These are phyloP conservation scores for Patella pellucida DNA, from an alignment of 2,888 invertebrate genomes.

Conservation along the genomic window DNA sequence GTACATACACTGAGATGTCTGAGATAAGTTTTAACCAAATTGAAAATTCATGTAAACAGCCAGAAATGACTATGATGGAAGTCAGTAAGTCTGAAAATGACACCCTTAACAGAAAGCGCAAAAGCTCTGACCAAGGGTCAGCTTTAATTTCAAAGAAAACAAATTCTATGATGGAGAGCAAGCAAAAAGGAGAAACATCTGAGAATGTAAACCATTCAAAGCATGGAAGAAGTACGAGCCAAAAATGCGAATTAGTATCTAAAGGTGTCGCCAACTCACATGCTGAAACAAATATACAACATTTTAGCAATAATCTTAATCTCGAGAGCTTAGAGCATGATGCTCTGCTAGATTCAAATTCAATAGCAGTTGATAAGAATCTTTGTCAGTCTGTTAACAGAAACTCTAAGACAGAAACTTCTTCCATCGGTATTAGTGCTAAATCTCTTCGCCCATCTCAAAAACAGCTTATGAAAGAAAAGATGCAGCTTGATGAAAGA, in stretches of 20 bases:
- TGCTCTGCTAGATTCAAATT: conserved; percentile 53
- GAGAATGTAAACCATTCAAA: background rate
- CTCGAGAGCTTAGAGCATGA: conserved; percentile 55
- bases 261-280: background rate
- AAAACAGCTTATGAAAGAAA: conserved; percentile 47
- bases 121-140: conserved; percentile 12
- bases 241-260: background rate
- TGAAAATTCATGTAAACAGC: background rate
- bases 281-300: conserved; percentile 6
- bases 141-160: conserved; percentile 9
- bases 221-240: background rate
- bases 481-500: conserved; percentile 45
- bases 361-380: conserved; percentile 34
- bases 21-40: background rate
- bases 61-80: conserved; percentile 10
- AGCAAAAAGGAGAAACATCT: background rate
- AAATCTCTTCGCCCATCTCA: conserved; percentile 44
- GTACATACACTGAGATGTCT: background rate
- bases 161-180: conserved; percentile 10
- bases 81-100: conserved; percentile 17
- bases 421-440: conserved; percentile 48
- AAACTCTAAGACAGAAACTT: conserved; percentile 31
- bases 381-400: conserved; percentile 20
- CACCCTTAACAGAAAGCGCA: background rate
- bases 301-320: conserved; percentile 29